A percentile compares a stretch with the other conserved stretches of the same genome.
Conservation (phyloP, 2,797 vertebrate species). For the Urocyon cinereoargenteus region DNA sequence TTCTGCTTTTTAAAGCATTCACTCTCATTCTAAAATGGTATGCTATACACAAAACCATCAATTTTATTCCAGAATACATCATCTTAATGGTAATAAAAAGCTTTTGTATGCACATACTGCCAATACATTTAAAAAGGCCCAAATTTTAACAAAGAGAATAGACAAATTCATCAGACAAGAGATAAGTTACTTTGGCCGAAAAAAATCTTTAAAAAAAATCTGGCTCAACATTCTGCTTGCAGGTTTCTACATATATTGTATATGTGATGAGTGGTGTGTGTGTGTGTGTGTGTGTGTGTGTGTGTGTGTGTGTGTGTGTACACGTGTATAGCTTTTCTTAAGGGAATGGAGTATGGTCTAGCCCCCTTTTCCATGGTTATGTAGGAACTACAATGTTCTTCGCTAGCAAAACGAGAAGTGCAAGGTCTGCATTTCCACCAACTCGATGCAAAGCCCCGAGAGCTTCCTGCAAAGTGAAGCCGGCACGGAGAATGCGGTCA, state of each 20-base stretch:
- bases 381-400: conserved; percentile 97
- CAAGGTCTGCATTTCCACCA: conserved; percentile 94
- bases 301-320: background rate
- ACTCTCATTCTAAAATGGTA: conserved; percentile 81
- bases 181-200: conserved; percentile 87
- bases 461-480: conserved; percentile 95
- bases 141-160: conserved; percentile 82
- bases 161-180: conserved; percentile 82
- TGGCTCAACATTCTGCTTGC: conserved; percentile 86
- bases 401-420: conserved; percentile 95
- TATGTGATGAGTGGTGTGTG: conserved; percentile 31
- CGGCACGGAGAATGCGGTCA: conserved; percentile 93
- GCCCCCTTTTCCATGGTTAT: conserved; percentile 84
- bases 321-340: background rate
- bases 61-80: conserved; percentile 84
- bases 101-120: conserved; percentile 80
- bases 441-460: conserved; percentile 94
- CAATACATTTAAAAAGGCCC: conserved; percentile 82
- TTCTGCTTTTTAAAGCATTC: conserved; percentile 76
- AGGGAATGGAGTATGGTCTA: conserved; percentile 71
- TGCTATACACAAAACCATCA: conserved; percentile 79
- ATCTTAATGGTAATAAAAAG: conserved; percentile 83
- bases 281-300: background rate
- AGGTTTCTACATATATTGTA: conserved; percentile 62
- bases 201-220: conserved; percentile 79